Evolutionary conservation across 2,888 invertebrate genomes (phyloP).

Genomic region (Drosophila atripex): DNA sequence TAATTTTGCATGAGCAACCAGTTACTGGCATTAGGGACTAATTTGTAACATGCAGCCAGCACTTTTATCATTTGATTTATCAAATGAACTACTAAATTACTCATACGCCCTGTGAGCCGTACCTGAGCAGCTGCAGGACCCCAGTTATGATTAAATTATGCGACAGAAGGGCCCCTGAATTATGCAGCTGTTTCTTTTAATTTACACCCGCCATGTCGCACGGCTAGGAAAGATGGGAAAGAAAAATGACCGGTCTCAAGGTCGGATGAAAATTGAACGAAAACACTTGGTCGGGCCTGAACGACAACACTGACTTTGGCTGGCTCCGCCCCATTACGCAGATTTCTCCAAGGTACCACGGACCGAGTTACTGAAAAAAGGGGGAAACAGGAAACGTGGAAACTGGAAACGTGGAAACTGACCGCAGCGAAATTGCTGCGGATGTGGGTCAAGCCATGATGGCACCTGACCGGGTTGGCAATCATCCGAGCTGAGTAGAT

Average conservation of each 20-base stretch:
- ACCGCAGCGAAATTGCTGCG: conserved; percentile 41
- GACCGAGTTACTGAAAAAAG: conserved; percentile 6
- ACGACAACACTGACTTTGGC: conserved; percentile 40
- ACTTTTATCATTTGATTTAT: conserved; percentile 41
- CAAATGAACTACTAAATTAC: conserved; percentile 53
- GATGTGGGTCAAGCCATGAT: conserved; percentile 9
- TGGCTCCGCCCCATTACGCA: conserved; percentile 51
- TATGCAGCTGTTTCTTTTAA: conserved; percentile 64
- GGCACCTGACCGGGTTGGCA: conserved; percentile 31
- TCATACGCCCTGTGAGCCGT: conserved; percentile 45
- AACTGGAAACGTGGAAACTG: conserved; percentile 10
- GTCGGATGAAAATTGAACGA: conserved; percentile 12
- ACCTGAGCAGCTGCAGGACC: conserved; percentile 28
- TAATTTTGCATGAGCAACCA: conserved; percentile 51
- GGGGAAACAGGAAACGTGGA: not conserved
- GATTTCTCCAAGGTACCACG: conserved; percentile 64
- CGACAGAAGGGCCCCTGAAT: conserved; percentile 30
- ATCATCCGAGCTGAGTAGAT: not conserved
- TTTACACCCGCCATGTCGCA: conserved; percentile 58
- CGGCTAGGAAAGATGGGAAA: conserved; percentile 18
- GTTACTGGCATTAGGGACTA: conserved; percentile 24
- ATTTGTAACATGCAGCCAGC: conserved; percentile 24
- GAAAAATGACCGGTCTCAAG: conserved; percentile 50
- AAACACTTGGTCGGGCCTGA: conserved; percentile 30
- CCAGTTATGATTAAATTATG: conserved; percentile 61